These are phyloP conservation scores for Drosophila tanythrix DNA, from an alignment of 2,888 invertebrate genomes.

Conservation along the genomic window DNA sequence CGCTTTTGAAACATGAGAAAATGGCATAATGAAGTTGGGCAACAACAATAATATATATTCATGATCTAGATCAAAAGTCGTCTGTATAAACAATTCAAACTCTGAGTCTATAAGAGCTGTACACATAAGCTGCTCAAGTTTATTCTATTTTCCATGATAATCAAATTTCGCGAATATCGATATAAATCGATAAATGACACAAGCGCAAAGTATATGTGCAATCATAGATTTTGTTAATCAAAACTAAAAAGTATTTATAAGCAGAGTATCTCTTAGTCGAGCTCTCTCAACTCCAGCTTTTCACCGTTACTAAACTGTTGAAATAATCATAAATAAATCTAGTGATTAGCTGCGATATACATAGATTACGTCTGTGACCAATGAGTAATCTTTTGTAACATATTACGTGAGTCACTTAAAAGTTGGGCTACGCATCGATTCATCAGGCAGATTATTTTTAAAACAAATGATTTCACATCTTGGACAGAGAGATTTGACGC, in stretches of 20 bases:
- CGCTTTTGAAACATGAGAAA: not conserved
- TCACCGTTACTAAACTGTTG: not conserved
- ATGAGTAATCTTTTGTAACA: not conserved
- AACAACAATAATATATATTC: not conserved
- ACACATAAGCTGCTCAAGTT: no score
- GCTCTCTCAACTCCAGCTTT: not conserved
- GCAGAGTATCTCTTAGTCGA: not conserved
- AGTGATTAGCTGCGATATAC: not conserved
- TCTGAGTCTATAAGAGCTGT: not conserved
- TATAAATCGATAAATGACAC: no score
- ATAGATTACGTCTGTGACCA: not conserved
- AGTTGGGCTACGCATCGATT: constrained; percentile 25
- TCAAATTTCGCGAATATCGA: accelerated
- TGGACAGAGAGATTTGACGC: constrained; percentile 12
- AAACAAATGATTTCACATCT: constrained; percentile 39
- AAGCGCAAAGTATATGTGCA: not conserved
- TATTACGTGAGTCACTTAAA: constrained; percentile 21
- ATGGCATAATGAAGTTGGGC: not conserved
- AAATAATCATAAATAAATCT: not conserved
- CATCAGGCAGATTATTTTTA: constrained; percentile 43
- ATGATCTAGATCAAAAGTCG: not conserved
- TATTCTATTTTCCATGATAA: no score
- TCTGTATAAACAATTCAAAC: not conserved
- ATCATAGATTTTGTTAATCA: not conserved
- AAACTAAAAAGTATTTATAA: no score